Percentiles rank a stretch among this genome's conserved stretches.
phyloP scores from a whole-genome alignment of 1,140 invertebrate genomes.

The Drosophila athabasca region DNA sequence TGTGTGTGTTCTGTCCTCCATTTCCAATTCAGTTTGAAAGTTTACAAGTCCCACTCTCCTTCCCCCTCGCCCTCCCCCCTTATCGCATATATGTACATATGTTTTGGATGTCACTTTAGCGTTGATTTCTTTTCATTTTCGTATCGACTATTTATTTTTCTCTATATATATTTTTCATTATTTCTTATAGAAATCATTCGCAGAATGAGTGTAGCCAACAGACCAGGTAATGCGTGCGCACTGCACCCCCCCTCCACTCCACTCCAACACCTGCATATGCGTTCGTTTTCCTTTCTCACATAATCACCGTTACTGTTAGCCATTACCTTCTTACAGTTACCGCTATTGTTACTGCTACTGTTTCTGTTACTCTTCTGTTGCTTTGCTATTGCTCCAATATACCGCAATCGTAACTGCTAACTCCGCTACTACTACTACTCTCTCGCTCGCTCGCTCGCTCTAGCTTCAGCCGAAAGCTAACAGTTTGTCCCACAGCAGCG shows the following conservation, averaged over 20 bases:
- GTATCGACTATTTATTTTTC: conserved; percentile 52
- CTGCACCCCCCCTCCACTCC: conserved; percentile 15
- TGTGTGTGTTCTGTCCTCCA: conserved; percentile 1
- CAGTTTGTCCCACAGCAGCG: conserved; percentile 9
- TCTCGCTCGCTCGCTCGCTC: background rate
- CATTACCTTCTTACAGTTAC: background rate
- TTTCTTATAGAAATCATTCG: conserved; percentile 84
- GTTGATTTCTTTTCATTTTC: conserved; percentile 22
- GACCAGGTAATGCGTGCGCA: conserved; percentile 71
- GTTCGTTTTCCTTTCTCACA: no score
- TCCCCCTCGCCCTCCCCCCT: background rate
- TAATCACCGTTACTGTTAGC: no score
- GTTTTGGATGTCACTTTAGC: conserved; percentile 27
- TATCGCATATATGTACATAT: background rate
- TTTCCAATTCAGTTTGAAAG: conserved; percentile 20
- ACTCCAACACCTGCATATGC: background rate
- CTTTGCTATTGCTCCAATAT: no score
- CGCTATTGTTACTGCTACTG: conserved; percentile 1
- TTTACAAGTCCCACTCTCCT: background rate
- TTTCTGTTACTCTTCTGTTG: background rate
- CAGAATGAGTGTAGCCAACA: conserved; percentile 80
- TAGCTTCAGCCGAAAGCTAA: conserved; percentile 3
- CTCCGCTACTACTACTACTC: background rate
- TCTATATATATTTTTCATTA: conserved; percentile 70
- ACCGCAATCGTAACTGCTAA: background rate